phyloP scores from a whole-genome alignment of 2,888 invertebrate genomes.

The Eristalis intricaria region DNA sequence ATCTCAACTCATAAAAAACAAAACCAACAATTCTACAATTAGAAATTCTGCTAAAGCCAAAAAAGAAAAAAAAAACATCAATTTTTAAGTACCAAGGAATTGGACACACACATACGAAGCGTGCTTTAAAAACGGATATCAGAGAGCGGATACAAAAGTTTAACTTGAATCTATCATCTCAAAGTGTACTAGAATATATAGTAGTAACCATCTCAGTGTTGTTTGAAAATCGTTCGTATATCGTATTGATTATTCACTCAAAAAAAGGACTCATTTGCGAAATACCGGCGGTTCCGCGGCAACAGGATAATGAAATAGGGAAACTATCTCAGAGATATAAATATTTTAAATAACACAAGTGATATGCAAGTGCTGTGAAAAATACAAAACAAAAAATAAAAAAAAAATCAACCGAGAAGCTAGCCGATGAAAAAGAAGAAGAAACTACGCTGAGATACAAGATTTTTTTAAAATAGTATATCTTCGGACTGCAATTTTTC shows the following conservation, averaged over 20 bases:
- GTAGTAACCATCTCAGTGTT: slow-evolving; percentile 45
- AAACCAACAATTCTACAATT: not conserved
- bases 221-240: slow-evolving; percentile 50
- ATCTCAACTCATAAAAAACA: slow-evolving; percentile 46
- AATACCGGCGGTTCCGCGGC: slow-evolving; percentile 65
- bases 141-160: slow-evolving; percentile 73
- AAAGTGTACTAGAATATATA: slow-evolving; percentile 39
- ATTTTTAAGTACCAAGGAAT: slow-evolving; percentile 37
- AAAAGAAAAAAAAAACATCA: slow-evolving; percentile 19
- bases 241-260: slow-evolving; percentile 67
- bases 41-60: slow-evolving; percentile 63
- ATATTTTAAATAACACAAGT: slow-evolving; percentile 57
- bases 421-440: slow-evolving; percentile 46
- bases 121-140: slow-evolving; percentile 68
- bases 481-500: slow-evolving; percentile 31
- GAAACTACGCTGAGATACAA: slow-evolving; percentile 59
- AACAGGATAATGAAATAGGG: slow-evolving; percentile 60
- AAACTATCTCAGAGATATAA: slow-evolving; percentile 59
- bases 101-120: slow-evolving; percentile 37
- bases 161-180: slow-evolving; percentile 39
- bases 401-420: slow-evolving; percentile 45
- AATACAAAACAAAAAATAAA: slow-evolving; percentile 23
- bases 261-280: slow-evolving; percentile 32
- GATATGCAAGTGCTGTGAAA: slow-evolving; percentile 74
- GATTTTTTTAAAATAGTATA: too few species aligned